A percentile compares a stretch with the other conserved stretches of the same genome.
Evolutionary conservation across 2,797 vertebrate genomes (phyloP).

Genomic region (Clarias pachynema): DNA sequence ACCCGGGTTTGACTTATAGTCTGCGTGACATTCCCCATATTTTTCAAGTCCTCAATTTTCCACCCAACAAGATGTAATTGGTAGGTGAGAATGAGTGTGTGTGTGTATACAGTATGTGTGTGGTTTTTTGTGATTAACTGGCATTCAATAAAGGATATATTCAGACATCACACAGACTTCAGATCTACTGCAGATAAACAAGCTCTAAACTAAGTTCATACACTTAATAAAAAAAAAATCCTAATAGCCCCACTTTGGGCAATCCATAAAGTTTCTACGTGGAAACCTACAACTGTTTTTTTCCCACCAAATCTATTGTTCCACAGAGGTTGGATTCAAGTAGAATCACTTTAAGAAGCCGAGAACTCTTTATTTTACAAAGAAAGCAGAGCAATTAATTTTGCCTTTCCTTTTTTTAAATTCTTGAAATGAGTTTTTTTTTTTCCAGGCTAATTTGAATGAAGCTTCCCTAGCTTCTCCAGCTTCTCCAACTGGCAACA

Average conservation of each 20-base stretch:
- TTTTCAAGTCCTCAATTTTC: not conserved
- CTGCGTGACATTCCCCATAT: not conserved
- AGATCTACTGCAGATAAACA: not conserved
- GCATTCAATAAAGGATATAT: not conserved
- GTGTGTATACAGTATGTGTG: not conserved
- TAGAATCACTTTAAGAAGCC: not conserved
- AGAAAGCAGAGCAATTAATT: not conserved
- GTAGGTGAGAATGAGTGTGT: not conserved
- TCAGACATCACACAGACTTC: not conserved
- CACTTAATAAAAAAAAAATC: not conserved
- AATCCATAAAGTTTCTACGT: not conserved
- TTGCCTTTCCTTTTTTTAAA: not conserved
- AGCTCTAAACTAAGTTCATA: not conserved
- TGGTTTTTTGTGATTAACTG: not conserved
- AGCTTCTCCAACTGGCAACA: not conserved
- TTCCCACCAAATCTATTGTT: not conserved
- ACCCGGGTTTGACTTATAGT: not conserved
- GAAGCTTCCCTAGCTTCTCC: not conserved
- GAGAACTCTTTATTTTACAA: not conserved
- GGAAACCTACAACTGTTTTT: not conserved
- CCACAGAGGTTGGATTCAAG: not conserved
- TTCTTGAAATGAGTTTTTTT: not conserved
- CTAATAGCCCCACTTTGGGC: not conserved
- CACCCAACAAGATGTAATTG: not conserved
- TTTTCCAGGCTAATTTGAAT: not conserved